Evolutionary conservation across 2,113 vertebrate genomes (phyloP), one percentile per base, ranked within the genome.

Genomic region (Cyphomyrus discorhynchus): DNA sequence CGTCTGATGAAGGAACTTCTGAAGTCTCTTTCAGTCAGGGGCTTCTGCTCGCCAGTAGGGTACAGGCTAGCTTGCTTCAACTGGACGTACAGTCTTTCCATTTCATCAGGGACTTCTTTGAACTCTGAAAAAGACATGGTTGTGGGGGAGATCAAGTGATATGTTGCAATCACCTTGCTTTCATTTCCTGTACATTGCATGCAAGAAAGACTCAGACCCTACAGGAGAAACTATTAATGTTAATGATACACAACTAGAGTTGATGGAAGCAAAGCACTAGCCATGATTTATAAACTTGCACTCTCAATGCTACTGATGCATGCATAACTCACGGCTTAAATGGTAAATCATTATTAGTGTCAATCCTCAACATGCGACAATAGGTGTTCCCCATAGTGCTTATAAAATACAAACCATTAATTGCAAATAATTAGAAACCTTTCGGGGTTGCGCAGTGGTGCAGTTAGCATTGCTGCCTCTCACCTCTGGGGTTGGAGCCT

Each of bases 1-100:
- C 97, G 96, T 70, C 95, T 96, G 66, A 97, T 96, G 90, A 97
- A 98, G 3, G 97, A 98, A 50, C 96, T 96, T 83, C 96, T 96
- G 91, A 96, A 93, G 88, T 97, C 97, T 70, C 94, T 96, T 91
- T 96, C 97, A 0, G 96, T 96, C 17, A 96, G 96, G 77, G 96
- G 96, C 0, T 97, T 94, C 31, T 94, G 94, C 70, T 96, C 95
- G 5, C 97, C 97, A 31, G 96, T 95, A 11, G 96, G 97, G 92
- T 97, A 97, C 1, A 97, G 91, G 86, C 96, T 97, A 39, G 96
- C 96, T 92, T 97, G 93, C 85, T 97, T 97, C 91, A 97, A 88
- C 0, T 97, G 96, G 86, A 97, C 96, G 88, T 97, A 98, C 89
- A 98, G 94, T 91, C 95, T 92, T 88, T 97, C 97, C 96, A 97